A percentile compares a stretch with the other conserved stretches of the same genome.
phyloP scores from a whole-genome alignment of 92 coral and sea anemone genomes.

The Ricordea florida region DNA sequence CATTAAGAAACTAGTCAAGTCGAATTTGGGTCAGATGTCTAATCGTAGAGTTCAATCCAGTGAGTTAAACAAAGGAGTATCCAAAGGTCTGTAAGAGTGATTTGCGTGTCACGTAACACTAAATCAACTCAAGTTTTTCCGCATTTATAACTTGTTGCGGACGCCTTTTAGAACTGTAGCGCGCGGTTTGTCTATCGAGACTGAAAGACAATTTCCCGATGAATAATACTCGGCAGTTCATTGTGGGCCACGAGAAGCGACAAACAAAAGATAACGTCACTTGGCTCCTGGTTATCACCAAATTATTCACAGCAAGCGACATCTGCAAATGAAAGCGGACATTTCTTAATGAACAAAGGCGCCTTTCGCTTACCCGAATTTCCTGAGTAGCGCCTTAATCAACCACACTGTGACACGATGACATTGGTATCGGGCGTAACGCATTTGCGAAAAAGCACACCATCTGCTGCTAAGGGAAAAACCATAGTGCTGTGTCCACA shows the following conservation, averaged over 20 bases:
- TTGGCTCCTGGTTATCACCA: background rate
- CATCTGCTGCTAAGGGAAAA: constrained; percentile 86
- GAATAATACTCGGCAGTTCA: background rate
- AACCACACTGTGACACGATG: background rate
- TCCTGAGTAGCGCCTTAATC: constrained; percentile 10
- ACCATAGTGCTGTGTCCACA: constrained; percentile 53
- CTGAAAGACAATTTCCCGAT: background rate
- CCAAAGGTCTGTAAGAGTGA: background rate
- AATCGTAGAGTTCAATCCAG: background rate
- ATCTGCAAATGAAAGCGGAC: constrained; percentile 26
- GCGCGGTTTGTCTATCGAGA: background rate
- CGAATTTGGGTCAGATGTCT: background rate
- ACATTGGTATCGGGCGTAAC: constrained; percentile 3
- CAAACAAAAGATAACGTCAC: no score
- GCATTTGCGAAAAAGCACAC: constrained; percentile 1
- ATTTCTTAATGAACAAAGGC: background rate
- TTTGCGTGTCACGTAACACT: background rate
- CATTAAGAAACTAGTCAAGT: no score
- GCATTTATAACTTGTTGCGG: background rate
- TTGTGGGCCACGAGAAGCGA: background rate
- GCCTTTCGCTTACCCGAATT: background rate
- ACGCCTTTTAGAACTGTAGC: background rate
- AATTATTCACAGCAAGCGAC: constrained; percentile 18
- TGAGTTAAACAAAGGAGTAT: background rate
- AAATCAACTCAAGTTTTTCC: background rate